Evolutionary conservation across 2,797 vertebrate species (phyloP).

Genomic region (Lates japonicus): DNA sequence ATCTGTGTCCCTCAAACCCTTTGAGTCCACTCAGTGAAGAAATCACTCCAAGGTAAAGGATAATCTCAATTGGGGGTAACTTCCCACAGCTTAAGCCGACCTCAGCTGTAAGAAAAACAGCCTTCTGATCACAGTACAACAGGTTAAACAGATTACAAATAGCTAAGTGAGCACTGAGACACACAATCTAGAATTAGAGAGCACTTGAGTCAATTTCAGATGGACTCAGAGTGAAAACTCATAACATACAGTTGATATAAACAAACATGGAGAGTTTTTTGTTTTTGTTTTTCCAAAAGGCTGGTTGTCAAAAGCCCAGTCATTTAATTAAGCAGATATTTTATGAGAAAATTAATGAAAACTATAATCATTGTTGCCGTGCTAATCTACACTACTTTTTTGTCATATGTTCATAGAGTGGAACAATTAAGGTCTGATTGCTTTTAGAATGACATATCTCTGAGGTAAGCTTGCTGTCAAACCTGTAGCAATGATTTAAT

Average conservation of each 20-base stretch:
- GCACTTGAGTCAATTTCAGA: constrained; percentile 30
- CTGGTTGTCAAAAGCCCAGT: constrained; percentile 67
- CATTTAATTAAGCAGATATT: constrained; percentile 86
- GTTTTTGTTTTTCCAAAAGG: constrained; percentile 44
- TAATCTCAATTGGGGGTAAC: constrained; percentile 76
- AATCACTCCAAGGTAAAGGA: constrained; percentile 81
- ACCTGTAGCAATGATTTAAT: constrained; percentile 86
- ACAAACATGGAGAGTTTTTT: constrained; percentile 17
- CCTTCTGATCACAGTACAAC: constrained; percentile 66
- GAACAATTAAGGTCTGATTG: constrained; percentile 87
- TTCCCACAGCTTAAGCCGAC: constrained; percentile 72
- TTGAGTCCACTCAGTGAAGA: constrained; percentile 77
- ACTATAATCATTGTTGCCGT: constrained; percentile 82
- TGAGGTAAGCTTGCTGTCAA: constrained; percentile 83
- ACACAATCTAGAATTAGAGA: constrained; percentile 37
- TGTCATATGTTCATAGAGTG: constrained; percentile 83
- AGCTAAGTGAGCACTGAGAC: constrained; percentile 35
- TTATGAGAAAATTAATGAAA: constrained; percentile 86
- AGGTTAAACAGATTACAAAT: constrained; percentile 73
- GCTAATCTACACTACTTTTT: constrained; percentile 80
- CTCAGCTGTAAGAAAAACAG: constrained; percentile 60
- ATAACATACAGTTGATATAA: constrained; percentile 18
- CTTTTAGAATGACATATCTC: constrained; percentile 84
- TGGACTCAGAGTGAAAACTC: not conserved
- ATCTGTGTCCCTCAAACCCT: constrained; percentile 76